A percentile compares a stretch with the other conserved stretches of the same genome.
Evolutionary conservation across 2,888 invertebrate genomes (phyloP).

Genomic region (Netelia fuscicornis): DNA sequence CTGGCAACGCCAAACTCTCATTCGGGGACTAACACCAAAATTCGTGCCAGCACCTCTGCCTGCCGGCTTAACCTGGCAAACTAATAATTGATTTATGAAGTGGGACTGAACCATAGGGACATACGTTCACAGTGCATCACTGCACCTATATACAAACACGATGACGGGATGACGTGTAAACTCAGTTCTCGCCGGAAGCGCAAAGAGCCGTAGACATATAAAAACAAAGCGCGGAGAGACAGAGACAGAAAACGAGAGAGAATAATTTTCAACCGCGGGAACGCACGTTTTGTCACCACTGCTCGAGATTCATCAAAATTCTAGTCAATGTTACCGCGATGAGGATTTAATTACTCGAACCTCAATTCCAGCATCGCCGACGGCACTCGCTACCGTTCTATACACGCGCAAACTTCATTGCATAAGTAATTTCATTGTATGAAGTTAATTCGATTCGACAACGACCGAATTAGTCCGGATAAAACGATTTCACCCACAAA

Average conservation of each 20-base stretch:
- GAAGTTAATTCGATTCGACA: too few species aligned
- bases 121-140: slow-evolving; percentile 33
- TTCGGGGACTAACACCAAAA: slow-evolving; percentile 59
- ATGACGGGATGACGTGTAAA: too few species aligned
- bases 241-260: not conserved
- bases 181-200: too few species aligned
- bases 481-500: not conserved
- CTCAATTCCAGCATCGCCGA: slow-evolving; percentile 27
- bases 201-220: not conserved
- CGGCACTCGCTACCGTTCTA: not conserved
- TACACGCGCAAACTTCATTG: too few species aligned
- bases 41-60: slow-evolving; percentile 59
- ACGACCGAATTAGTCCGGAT: not conserved
- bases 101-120: slow-evolving; percentile 42
- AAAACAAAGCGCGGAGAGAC: not conserved
- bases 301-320: slow-evolving; percentile 11
- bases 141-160: not conserved
- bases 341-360: slow-evolving; percentile 37
- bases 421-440: too few species aligned
- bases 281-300: not conserved
- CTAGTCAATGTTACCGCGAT: slow-evolving; percentile 16
- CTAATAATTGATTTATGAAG: slow-evolving; percentile 74
- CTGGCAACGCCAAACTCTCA: too few species aligned
- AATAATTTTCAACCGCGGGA: not conserved
- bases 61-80: slow-evolving; percentile 67